These are phyloP conservation scores for Eumaeus atala DNA, from an alignment of 1,140 invertebrate genomes.

Conservation along the genomic window DNA sequence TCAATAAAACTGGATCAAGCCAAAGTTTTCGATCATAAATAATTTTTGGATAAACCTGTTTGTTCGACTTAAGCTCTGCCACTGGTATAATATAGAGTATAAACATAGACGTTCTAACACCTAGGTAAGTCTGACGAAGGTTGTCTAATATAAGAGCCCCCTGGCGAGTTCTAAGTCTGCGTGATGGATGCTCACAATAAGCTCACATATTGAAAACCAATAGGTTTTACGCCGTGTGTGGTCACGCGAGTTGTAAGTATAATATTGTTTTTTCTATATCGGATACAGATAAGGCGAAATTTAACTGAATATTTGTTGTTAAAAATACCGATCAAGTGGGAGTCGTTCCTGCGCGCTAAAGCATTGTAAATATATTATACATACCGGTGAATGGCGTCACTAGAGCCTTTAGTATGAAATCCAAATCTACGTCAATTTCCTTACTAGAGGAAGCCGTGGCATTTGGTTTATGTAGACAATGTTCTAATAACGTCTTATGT, in stretches of 20 bases:
- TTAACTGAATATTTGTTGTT: too few relatives aligned
- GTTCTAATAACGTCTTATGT: too few relatives aligned
- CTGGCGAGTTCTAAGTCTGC: conserved; percentile 53
- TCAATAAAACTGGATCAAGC: conserved; percentile 15
- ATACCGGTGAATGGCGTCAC: too few relatives aligned
- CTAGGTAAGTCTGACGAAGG: conserved; percentile 44
- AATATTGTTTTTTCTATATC: too few relatives aligned
- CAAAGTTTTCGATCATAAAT: not conserved
- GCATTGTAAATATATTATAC: too few relatives aligned
- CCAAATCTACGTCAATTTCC: too few relatives aligned
- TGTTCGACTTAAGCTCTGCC: not conserved
- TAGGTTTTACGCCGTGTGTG: conserved; percentile 44
- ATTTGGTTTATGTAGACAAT: too few relatives aligned
- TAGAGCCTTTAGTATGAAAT: too few relatives aligned
- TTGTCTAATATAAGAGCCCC: conserved; percentile 70
- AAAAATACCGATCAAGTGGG: too few relatives aligned
- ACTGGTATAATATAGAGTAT: not conserved
- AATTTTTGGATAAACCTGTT: not conserved
- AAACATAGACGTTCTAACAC: conserved; percentile 18
- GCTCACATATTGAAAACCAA: conserved; percentile 55
- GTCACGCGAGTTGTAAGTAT: conserved; percentile 45
- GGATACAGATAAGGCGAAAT: too few relatives aligned
- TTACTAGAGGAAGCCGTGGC: too few relatives aligned
- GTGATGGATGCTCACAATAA: conserved; percentile 62
- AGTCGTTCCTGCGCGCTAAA: too few relatives aligned